Percentiles rank a stretch among this genome's conserved stretches.
Evolutionary conservation across 2,797 vertebrate species (phyloP).

Genomic region (Halcyon smyrnensis): DNA sequence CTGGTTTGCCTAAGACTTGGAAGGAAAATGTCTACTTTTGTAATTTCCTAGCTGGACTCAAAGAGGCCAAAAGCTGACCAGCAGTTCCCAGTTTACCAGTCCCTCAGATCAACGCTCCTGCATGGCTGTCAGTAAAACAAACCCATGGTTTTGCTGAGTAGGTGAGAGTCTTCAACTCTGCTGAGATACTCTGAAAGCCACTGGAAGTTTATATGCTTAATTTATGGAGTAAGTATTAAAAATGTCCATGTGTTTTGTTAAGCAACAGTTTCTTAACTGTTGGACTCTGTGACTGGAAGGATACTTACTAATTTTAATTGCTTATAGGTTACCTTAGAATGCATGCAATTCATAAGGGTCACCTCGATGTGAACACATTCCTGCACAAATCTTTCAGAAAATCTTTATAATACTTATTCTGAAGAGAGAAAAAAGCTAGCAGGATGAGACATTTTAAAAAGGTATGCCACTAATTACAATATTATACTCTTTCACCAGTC

Average conservation of each 20-base stretch:
- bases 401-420: neutral
- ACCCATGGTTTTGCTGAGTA: constrained; percentile 23
- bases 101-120: neutral
- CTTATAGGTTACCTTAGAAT: neutral
- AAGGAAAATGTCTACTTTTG: neutral
- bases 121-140: constrained; percentile 7
- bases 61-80: neutral
- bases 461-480: neutral
- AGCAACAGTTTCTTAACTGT: constrained; percentile 31
- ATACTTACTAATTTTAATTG: neutral
- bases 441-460: neutral
- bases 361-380: neutral
- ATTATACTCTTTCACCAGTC: neutral
- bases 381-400: neutral
- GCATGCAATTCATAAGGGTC: neutral
- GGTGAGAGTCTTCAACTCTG: neutral
- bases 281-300: neutral
- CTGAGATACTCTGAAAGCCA: neutral
- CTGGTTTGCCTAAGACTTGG: neutral
- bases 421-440: neutral
- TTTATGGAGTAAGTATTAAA: constrained; percentile 48
- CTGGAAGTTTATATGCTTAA: constrained; percentile 14
- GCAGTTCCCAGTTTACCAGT: neutral
- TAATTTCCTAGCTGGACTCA: neutral
- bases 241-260: constrained; percentile 11